Evolutionary conservation across 2,888 invertebrate species (phyloP), one percentile per base, ranked within the genome.

Genomic region (Muschampia plurimacula): DNA sequence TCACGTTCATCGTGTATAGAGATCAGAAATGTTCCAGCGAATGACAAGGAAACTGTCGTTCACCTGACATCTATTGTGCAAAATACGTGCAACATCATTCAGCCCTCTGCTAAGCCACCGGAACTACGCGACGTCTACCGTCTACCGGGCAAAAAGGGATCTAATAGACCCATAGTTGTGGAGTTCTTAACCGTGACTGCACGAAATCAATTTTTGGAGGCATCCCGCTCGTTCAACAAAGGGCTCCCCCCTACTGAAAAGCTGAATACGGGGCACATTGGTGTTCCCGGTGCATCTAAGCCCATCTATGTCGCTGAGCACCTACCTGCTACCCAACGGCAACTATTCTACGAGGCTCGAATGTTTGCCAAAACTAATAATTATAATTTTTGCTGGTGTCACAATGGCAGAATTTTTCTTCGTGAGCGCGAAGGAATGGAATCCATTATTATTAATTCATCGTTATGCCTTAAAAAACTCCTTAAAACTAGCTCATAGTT

Each of bases 111-210:
- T 0, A 46, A 62, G 3, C 12, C 69, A 22, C 62, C 36, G 0
- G 69, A 63, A 60, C 49, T 63, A 8, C 69, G 69, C 22, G 69
- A 69, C 22, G 41, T 69, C 8, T 69, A 63, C 15, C 69, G 69
- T 13, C 46, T 69, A 12, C 69, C 69, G 0, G 69, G 69, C 9
- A 69, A 69, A 28, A 69, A 52, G 15, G 69, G 69, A 2, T 13
- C 62, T 5, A 63, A 69, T 8, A 49, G 69, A 52, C 62, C 69
- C 12, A 69, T 69, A 15, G 39, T 69, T 0, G 69, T n/a, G 0
- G 63, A 69, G 22, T 69, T 69, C 28, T 8, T 13, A 10, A 52
- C 69, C 0, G 69, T 69, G 1, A 3, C 39, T 0, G 22, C n/a
- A 4, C 13, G 36, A 22, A 69, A 69, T 62, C 36, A 69, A 49